Evolutionary conservation across 1,140 invertebrate genomes (phyloP), one percentile per base, ranked within the genome.

Genomic region (Anagrus nilaparvatae): DNA sequence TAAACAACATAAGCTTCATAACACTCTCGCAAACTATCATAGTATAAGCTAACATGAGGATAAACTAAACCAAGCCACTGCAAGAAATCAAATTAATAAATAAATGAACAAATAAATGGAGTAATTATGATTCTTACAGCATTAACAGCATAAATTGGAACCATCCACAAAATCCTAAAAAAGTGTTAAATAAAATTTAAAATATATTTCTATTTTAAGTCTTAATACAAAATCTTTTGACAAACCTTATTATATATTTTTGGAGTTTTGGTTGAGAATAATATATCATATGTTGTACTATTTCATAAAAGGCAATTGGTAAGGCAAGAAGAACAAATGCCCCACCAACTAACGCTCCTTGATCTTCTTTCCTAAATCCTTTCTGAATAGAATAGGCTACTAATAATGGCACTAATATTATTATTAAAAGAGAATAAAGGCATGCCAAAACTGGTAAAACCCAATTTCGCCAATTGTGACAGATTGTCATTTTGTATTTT

Each of bases 1-100:
- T 97, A 97, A 54, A 97, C 97, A 0, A 95, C 92, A 76, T 93
- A 96, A 9, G 84, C 84, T 70, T 97, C 93, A 60, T 97, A 97
- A 61, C 91, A 96, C 72, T 97, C 92, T 64, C 92, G 73, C 19
- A 89, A 61, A 51, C 87, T 89, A 59, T 97, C 90, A 55, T 95
- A 74, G 59, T 95, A 96, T 44, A 96, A 90, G 14, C 87, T 87
- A 47, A 82, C 78, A 51, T 79, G 71, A 14, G 88, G 87, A 67
- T 86, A 86, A 19, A 84, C 70, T 30, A 90, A 61, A 30, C 85
- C 85, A 46, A 91, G 70, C 84, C 84, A 90, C 85, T 89, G 60
- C 47, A 74, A 71, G 43, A 48, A 46, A 48, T 5, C n/a, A n/a
- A n/a, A 36, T 17, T 30, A 40, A 44, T 50, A 51, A 43, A 34